Evolutionary conservation across 2,888 invertebrate genomes (phyloP).

Genomic region (Tiliacea citrago): DNA sequence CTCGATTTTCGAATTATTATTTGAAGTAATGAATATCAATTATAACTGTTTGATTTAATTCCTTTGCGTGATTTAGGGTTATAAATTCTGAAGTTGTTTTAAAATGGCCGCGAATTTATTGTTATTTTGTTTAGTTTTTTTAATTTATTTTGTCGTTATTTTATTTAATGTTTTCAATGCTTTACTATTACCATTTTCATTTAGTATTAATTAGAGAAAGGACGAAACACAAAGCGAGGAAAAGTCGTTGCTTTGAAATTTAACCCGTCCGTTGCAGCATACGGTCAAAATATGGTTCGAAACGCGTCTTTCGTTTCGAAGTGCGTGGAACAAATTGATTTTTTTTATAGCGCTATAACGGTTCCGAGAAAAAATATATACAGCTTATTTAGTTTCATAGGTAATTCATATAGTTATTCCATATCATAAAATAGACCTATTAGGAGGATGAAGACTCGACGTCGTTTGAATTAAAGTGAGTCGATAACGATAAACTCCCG

Average conservation of each 20-base stretch:
- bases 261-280: conserved; percentile 41
- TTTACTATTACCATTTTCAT: conserved; percentile 3
- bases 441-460: too few relatives aligned
- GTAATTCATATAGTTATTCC: background rate
- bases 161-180: background rate
- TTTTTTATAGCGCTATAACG: conserved; percentile 14
- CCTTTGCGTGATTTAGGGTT: conserved; percentile 53
- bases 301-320: conserved; percentile 39
- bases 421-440: background rate
- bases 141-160: conserved; percentile 22
- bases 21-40: conserved; percentile 59
- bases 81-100: conserved; percentile 45
- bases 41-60: conserved; percentile 57
- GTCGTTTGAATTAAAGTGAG: conserved; percentile 2
- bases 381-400: conserved; percentile 8
- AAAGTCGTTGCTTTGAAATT: conserved; percentile 47
- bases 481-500: background rate
- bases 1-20: conserved; percentile 51
- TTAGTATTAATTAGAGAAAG: conserved; percentile 11
- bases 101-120: conserved; percentile 49
- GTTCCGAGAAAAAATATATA: conserved; percentile 5
- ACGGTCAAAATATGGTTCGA: conserved; percentile 32
- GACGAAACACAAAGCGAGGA: background rate
- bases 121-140: conserved; percentile 15
- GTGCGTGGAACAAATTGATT: conserved; percentile 35